A percentile compares a stretch with the other conserved stretches of the same genome.
These are phyloP conservation scores for Psophia crepitans DNA, from an alignment of 2,113 vertebrate species.

Conservation along the genomic window DNA sequence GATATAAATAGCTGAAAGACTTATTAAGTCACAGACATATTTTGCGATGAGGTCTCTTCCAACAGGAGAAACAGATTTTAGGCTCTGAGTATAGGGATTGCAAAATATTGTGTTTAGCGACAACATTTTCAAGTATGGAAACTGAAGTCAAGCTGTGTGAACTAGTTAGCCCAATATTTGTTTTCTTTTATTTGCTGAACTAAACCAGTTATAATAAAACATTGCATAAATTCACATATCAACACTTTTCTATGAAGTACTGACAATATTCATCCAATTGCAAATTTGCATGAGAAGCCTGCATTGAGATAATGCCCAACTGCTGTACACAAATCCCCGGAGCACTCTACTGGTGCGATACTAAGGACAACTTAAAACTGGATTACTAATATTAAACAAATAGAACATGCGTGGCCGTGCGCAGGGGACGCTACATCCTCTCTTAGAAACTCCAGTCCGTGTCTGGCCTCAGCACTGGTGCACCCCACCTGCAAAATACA, in stretches of 20 bases:
- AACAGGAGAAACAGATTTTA: not conserved
- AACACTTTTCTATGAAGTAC: not conserved
- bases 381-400: not conserved
- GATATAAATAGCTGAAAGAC: not conserved
- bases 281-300: not conserved
- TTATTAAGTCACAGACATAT: not conserved
- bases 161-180: not conserved
- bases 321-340: not conserved
- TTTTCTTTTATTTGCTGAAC: not conserved
- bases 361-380: not conserved
- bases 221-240: not conserved
- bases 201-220: not conserved
- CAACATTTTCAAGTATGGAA: not conserved
- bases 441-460: not conserved
- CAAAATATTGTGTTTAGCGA: not conserved
- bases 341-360: not conserved
- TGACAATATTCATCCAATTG: not conserved
- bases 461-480: not conserved
- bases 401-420: not conserved
- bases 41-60: not conserved
- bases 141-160: not conserved
- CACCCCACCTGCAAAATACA: not conserved
- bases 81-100: not conserved
- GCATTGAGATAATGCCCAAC: not conserved
- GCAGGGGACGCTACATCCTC: not conserved